Base-by-base conservation (phyloP, 2,797 vertebrate species). In the Prunella strophiata region DNA sequence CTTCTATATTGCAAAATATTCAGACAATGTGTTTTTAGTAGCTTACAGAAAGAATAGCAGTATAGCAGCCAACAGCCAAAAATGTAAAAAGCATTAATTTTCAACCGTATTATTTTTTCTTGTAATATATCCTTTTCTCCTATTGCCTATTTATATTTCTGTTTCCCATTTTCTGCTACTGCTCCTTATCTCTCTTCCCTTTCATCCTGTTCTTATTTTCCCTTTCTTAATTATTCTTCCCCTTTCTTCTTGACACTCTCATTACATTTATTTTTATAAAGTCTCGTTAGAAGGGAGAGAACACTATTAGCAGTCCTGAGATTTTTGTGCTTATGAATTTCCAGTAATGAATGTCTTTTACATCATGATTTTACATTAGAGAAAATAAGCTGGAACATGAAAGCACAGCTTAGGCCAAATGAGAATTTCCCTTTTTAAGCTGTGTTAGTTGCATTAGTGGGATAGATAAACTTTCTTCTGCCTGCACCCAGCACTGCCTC, bases 221-320 rank as follows among this genome's bases (percentile, higher is more conserved):
- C 11, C 6, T 71, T 91, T 88, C 48, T 85, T 76, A 89, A 84
- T 82, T 87, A 57, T 76, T 88, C 23, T 92, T 92, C 48, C 15
- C 68, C 36, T 84, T 95, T 89, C 51, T 86, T 78, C 80, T 93
- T 85, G n/a, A 84, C 38, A 72, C 30, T 94, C 20, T 55, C 52
- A 84, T 91, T 94, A 70, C 40, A 73, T 90, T 91, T 87, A 63
- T 78, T 95, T 91, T 92, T 67, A 73, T 87, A 57, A 91, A 91
- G n/a, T 73, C 59, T 81, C 4, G 22, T 85, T 90, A 77, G 40
- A 91, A 76, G 15, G 14, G 22, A 76, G 10, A 87, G 19, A 82
- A 59, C 13, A 32, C 20, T 89, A 38, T 76, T 73, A 92, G 14
- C n/a, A 87, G 52, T 63, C 25, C 16, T 67, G 50, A 77, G 55